Evolutionary conservation across 2,113 vertebrate genomes (phyloP).

Genomic region (Ifrita kowaldi): DNA sequence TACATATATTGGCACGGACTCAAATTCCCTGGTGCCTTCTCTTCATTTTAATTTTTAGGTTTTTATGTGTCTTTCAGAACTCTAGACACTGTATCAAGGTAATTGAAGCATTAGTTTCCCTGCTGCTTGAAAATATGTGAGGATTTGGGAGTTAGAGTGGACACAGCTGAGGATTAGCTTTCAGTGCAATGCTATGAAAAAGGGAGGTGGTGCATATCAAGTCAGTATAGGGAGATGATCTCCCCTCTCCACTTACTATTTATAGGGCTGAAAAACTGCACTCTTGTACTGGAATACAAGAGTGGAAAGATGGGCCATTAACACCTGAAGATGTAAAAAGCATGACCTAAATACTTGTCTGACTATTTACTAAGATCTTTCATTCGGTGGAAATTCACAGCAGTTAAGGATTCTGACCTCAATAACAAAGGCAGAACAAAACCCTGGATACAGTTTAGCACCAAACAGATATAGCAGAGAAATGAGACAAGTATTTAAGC

Average conservation of each 20-base stretch:
- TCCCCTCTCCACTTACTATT: not conserved
- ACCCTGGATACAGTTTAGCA: not conserved
- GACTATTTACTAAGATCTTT: not conserved
- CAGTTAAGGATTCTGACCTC: not conserved
- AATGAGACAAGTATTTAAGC: not conserved
- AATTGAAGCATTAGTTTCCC: not conserved
- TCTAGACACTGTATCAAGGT: not conserved
- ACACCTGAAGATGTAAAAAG: not conserved
- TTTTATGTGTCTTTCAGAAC: not conserved
- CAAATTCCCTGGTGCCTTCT: not conserved
- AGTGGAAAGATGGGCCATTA: not conserved
- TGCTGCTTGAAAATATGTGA: not conserved
- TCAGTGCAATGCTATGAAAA: not conserved
- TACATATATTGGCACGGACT: not conserved
- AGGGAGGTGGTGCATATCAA: not conserved
- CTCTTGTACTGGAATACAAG: not conserved
- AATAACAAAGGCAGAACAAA: not conserved
- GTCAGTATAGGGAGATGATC: not conserved
- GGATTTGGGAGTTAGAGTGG: not conserved
- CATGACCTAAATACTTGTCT: not conserved
- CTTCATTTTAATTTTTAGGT: not conserved
- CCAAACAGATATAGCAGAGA: not conserved
- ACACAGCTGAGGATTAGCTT: not conserved
- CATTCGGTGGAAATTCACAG: not conserved
- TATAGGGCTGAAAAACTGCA: not conserved